phyloP scores from a whole-genome alignment of 2,888 invertebrate genomes.

The Lamellibrachia satsuma region DNA sequence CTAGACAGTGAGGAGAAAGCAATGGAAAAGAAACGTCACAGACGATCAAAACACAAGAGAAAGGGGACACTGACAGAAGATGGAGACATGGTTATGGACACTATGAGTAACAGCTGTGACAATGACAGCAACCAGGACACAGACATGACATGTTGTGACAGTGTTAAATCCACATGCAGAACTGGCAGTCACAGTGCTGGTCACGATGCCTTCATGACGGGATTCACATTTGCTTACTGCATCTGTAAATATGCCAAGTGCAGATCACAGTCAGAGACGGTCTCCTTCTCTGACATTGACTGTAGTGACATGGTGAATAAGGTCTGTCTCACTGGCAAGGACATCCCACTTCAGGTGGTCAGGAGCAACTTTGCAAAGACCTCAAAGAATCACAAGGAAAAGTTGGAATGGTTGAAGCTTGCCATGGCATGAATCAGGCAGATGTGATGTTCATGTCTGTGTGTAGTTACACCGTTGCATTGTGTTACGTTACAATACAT shows the following conservation, averaged over 20 bases:
- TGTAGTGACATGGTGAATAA: conserved; percentile 58
- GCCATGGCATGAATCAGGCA: background rate
- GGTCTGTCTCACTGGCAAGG: conserved; percentile 64
- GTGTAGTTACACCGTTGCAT: background rate
- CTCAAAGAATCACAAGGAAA: conserved; percentile 56
- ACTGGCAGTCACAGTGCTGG: conserved; percentile 64
- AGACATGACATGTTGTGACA: background rate
- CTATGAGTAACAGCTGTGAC: background rate
- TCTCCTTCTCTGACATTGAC: conserved; percentile 36
- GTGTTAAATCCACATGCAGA: conserved; percentile 17
- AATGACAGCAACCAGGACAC: conserved; percentile 6
- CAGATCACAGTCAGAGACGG: background rate
- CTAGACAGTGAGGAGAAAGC: conserved; percentile 55
- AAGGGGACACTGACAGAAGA: background rate
- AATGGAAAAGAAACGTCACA: conserved; percentile 44
- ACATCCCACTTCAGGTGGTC: conserved; percentile 60
- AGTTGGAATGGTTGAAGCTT: conserved; percentile 32
- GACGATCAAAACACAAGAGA: conserved; percentile 37
- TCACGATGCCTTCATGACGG: conserved; percentile 68
- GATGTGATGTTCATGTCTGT: background rate
- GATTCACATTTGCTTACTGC: conserved; percentile 61
- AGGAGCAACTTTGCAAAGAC: conserved; percentile 62
- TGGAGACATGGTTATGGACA: background rate
- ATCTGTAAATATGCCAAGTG: conserved; percentile 44
- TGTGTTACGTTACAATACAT: background rate